These are phyloP conservation scores for Drosophila pseudotalamancana DNA, from an alignment of 2,888 invertebrate species.

Conservation along the genomic window DNA sequence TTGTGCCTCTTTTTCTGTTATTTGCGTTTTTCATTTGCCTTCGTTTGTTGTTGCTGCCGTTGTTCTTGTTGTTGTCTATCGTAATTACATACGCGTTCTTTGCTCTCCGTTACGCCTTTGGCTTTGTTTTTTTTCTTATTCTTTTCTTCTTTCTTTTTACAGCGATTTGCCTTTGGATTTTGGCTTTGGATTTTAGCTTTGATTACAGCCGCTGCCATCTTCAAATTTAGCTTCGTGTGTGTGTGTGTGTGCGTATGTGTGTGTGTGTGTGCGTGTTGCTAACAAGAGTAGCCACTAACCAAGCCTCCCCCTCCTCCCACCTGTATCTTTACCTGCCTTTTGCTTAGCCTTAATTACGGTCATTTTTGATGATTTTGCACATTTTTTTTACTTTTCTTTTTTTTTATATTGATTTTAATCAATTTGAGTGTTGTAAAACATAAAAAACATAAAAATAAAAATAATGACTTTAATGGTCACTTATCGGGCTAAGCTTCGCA, in stretches of 20 bases:
- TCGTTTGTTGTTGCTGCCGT: slow-evolving; percentile 37
- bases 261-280: background rate
- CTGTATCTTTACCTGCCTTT: background rate
- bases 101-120: slow-evolving; percentile 49
- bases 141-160: background rate
- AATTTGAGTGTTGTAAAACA: background rate
- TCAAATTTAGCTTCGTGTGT: slow-evolving; percentile 3
- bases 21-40: slow-evolving; percentile 67
- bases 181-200: slow-evolving; percentile 13
- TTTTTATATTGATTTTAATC: slow-evolving; percentile 13
- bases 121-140: slow-evolving; percentile 1
- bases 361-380: slow-evolving; percentile 25
- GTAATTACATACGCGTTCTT: slow-evolving; percentile 53
- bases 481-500: background rate
- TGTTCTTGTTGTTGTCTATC: background rate
- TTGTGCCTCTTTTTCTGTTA: slow-evolving; percentile 19
- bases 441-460: background rate
- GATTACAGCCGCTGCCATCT: slow-evolving; percentile 31
- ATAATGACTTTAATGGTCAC: slow-evolving; percentile 9
- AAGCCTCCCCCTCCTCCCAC: background rate
- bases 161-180: slow-evolving; percentile 8
- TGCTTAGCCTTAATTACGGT: slow-evolving; percentile 23
- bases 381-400: background rate
- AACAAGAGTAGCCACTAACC: slow-evolving; percentile 2
- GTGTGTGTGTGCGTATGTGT: background rate